Conservation (phyloP, 1,140 invertebrate species). For the Drosophila bocki region DNA sequence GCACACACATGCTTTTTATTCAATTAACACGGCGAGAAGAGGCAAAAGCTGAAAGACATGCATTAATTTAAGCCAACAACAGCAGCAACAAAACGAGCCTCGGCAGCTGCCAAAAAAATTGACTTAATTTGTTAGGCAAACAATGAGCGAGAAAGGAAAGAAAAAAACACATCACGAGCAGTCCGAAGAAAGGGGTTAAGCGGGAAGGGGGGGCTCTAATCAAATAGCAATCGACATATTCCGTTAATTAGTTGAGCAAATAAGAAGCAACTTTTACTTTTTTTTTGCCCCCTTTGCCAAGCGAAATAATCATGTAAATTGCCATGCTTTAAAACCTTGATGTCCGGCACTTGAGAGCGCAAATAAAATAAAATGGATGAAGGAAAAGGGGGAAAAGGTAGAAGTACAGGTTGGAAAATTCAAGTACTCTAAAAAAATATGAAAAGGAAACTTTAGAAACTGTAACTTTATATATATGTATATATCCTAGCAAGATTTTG, state of each 20-base stretch:
- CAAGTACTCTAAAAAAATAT: background rate
- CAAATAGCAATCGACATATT: slow-evolving; percentile 51
- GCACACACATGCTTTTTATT: slow-evolving; percentile 66
- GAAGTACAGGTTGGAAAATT: background rate
- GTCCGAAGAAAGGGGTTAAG: slow-evolving; percentile 13
- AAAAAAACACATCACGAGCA: slow-evolving; percentile 30
- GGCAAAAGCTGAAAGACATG: slow-evolving; percentile 42
- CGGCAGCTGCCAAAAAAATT: slow-evolving; percentile 67
- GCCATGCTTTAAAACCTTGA: slow-evolving; percentile 21
- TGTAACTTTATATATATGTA: background rate
- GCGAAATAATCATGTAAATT: slow-evolving; percentile 41
- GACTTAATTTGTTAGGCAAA: slow-evolving; percentile 68
- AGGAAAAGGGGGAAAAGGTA: background rate
- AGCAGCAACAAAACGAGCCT: slow-evolving; percentile 28
- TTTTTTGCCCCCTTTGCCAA: background rate
- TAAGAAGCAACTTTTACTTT: slow-evolving; percentile 42
- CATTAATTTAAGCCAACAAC: slow-evolving; percentile 68
- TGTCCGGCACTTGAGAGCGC: background rate
- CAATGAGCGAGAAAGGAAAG: slow-evolving; percentile 19
- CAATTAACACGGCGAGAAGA: slow-evolving; percentile 66
- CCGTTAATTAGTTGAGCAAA: slow-evolving; percentile 45
- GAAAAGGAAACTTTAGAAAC: background rate
- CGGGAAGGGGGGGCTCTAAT: slow-evolving; percentile 14
- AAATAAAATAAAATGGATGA: slow-evolving; percentile 2
- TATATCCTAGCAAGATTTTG: background rate